phyloP scores from a whole-genome alignment of 2,797 vertebrate genomes.

The Sebastes trivittatus region DNA sequence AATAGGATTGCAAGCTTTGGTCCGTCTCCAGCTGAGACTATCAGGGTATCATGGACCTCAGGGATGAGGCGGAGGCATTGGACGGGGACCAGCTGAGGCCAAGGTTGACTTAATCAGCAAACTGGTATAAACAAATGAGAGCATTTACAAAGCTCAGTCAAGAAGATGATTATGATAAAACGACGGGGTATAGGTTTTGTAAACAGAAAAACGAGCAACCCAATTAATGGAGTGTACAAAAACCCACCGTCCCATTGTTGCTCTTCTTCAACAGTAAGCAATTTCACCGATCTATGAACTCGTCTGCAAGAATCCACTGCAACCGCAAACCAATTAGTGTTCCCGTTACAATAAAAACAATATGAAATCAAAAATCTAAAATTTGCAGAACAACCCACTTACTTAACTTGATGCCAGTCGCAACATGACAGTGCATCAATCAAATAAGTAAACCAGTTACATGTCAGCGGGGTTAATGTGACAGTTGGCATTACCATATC shows the following conservation, averaged over 20 bases:
- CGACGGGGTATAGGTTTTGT: not conserved
- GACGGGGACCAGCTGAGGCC: slow-evolving; percentile 46
- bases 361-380: not conserved
- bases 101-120: slow-evolving; percentile 63
- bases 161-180: slow-evolving; percentile 14
- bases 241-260: not conserved
- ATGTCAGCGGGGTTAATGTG: slow-evolving; percentile 37
- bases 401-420: not conserved
- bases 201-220: not conserved
- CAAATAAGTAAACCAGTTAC: slow-evolving; percentile 15
- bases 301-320: not conserved
- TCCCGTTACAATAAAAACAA: not conserved
- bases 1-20: slow-evolving; percentile 78
- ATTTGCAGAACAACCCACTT: not conserved
- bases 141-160: slow-evolving; percentile 4
- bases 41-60: slow-evolving; percentile 66
- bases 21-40: slow-evolving; percentile 62
- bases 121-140: slow-evolving; percentile 44
- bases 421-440: not conserved
- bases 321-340: not conserved
- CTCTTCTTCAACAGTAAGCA: not conserved
- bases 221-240: not conserved
- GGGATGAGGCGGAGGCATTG: slow-evolving; percentile 55
- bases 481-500: slow-evolving; percentile 40
- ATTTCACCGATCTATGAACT: not conserved